Percentiles rank a stretch among this genome's conserved stretches.
These are phyloP conservation scores for Sinocyclocheilus maitianheensis DNA, from an alignment of 2,113 vertebrate species.

Conservation along the genomic window DNA sequence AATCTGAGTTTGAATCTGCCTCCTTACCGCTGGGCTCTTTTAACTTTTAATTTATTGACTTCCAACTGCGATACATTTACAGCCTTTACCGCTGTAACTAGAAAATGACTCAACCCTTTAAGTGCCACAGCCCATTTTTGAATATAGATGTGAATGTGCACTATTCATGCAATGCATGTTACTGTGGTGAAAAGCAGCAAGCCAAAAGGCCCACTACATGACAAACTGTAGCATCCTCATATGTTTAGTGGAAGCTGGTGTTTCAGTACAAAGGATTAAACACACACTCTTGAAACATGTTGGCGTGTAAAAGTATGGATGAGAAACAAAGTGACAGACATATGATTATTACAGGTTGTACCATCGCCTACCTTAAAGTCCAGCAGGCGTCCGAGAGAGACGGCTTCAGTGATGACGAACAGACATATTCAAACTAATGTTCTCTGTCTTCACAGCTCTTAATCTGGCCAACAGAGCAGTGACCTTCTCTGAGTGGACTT, in stretches of 20 bases:
- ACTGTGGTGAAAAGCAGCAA: no score
- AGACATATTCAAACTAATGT: slow-evolving; percentile 42
- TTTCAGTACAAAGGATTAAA: neutral
- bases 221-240: no score
- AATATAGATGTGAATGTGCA: no score
- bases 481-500: slow-evolving; percentile 44
- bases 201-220: no score
- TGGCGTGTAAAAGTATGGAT: neutral
- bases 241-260: no score
- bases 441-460: slow-evolving; percentile 40
- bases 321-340: neutral
- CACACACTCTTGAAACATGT: neutral
- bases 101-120: neutral
- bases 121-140: no score
- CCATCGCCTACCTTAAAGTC: neutral
- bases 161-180: no score
- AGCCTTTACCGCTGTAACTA: neutral
- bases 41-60: neutral
- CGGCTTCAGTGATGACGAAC: slow-evolving; percentile 23
- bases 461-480: slow-evolving; percentile 34
- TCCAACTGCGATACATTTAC: neutral
- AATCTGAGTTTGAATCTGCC: neutral
- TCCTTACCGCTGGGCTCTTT: neutral
- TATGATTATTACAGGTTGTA: neutral
- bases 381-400: neutral